Evolutionary conservation across 1,140 invertebrate species (phyloP), one percentile per base, ranked within the genome.

Genomic region (Artemia franciscana): DNA sequence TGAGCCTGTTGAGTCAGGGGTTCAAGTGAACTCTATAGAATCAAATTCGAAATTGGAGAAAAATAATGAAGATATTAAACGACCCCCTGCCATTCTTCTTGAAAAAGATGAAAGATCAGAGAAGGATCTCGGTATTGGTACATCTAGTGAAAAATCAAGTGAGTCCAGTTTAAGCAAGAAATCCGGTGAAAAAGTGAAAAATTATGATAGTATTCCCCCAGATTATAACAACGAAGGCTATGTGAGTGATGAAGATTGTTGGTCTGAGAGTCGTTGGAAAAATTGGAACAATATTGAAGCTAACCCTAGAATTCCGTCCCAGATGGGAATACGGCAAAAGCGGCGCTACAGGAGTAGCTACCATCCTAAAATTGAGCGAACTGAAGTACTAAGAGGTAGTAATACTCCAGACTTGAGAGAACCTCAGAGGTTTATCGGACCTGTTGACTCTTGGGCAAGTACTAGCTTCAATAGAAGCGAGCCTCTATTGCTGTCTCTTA

Each of bases 91-190:
- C 78, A 68, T 76, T 76, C 0, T 77, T 75, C 66, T 75, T 79
- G 21, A 80, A 82, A 68, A 82, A 81, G 71, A 72, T 74, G 15
- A 79, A 80, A 27, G 78, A 79, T 0, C 79, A 80, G 88, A 92
- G 27, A 85, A 88, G 71, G 88, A 92, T 71, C 76, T 85, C 3
- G 88, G 88, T 0, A 73, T 92, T 0, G 88, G 88, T 0, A 91
- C 88, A 3, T 90, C 86, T 0, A 85, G 80, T 62, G 73, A 75
- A 65, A 84, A 85, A 68, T 81, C 78, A 65, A 84, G 80, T 66
- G 84, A 85, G 68, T 81, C 78, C 65, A 84, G 80, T 66, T 82
- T 81, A 0, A 84, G 79, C 64, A 82, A 83, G 66, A 62, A 72
- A 72, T 73, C 76, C 57, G 77, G 57, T 64, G 64, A 61, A 64